Percentiles rank a stretch among this genome's conserved stretches.
Conservation (phyloP, 2,888 invertebrate genomes). For the Rotaria macrura region DNA sequence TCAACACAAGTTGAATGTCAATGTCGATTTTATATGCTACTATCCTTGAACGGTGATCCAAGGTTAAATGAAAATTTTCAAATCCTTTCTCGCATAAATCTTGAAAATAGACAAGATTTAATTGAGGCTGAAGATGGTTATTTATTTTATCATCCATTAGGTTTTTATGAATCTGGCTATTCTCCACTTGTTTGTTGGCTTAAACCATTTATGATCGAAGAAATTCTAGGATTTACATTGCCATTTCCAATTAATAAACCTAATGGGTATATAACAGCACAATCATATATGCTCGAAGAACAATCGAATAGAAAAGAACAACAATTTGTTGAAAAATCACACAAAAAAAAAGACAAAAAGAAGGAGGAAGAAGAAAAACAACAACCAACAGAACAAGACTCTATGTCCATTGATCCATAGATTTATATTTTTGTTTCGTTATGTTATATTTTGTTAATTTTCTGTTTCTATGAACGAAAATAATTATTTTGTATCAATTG, state of each 20-base stretch:
- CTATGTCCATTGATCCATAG: neutral
- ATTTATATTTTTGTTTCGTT: neutral
- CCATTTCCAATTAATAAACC: slow-evolving; percentile 35
- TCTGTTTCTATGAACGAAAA: too few relatives aligned
- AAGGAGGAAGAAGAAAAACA: neutral
- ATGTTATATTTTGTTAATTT: neutral
- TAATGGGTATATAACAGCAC: neutral
- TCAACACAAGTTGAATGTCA: neutral
- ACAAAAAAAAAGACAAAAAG: neutral
- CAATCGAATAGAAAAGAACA: slow-evolving; percentile 9
- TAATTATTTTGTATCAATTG: neutral
- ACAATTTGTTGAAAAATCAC: neutral
- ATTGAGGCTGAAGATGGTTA: slow-evolving; percentile 61
- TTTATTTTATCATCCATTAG: slow-evolving; percentile 75
- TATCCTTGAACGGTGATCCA: neutral
- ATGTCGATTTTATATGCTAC: neutral
- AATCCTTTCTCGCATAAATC: neutral
- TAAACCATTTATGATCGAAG: slow-evolving; percentile 73
- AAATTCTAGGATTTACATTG: slow-evolving; percentile 57
- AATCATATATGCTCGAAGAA: slow-evolving; percentile 12
- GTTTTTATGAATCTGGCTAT: slow-evolving; percentile 65
- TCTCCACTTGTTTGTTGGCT: slow-evolving; percentile 86
- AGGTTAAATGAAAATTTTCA: neutral
- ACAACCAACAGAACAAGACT: neutral
- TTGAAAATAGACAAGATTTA: neutral